Evolutionary conservation across 2,113 vertebrate species (phyloP).

Genomic region (Mus spicilegus): DNA sequence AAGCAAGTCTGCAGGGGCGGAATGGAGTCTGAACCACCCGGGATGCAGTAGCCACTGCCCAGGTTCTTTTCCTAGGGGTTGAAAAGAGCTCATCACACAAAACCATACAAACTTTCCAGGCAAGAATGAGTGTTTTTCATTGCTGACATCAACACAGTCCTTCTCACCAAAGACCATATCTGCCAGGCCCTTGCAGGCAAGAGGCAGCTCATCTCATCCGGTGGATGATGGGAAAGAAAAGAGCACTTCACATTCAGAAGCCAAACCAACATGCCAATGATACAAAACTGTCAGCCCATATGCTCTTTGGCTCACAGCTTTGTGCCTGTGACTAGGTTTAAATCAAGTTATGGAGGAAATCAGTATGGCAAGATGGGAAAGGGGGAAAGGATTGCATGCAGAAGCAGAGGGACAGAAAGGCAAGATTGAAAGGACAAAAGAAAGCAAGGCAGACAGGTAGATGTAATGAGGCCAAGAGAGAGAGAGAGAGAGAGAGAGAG

Average conservation of each 20-base stretch:
- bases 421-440: too few relatives aligned
- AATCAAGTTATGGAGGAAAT: neutral
- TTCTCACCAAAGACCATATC: neutral
- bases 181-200: neutral
- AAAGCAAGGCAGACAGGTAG: neutral
- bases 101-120: rapidly evolving
- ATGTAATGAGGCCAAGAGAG: neutral
- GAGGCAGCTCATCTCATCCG: neutral
- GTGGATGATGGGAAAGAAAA: neutral
- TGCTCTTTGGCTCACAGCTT: neutral
- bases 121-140: neutral
- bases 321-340: neutral
- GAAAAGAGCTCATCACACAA: neutral
- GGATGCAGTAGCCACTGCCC: neutral
- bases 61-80: neutral
- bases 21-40: neutral
- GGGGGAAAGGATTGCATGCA: too few relatives aligned
- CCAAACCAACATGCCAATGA: neutral
- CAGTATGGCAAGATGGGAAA: neutral
- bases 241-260: neutral
- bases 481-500: too few relatives aligned
- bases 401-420: neutral
- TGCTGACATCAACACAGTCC: neutral
- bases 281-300: neutral
- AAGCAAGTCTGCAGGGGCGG: neutral